A percentile compares a stretch with the other conserved stretches of the same genome.
phyloP scores from a whole-genome alignment of 2,888 invertebrate species.

The Diarsia rubi region DNA sequence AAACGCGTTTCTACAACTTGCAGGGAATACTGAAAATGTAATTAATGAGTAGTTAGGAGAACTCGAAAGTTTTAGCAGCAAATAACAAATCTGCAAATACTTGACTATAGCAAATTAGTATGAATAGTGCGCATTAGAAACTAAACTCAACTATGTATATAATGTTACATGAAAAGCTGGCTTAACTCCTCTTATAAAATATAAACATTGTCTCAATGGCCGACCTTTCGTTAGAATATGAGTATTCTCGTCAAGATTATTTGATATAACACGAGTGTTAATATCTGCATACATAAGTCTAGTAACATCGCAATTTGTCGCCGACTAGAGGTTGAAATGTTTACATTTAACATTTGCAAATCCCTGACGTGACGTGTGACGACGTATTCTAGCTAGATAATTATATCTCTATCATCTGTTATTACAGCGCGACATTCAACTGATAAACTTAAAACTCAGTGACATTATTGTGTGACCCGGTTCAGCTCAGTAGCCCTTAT shows the following conservation, averaged over 20 bases:
- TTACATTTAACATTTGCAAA: conserved; percentile 53
- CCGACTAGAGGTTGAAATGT: conserved; percentile 38
- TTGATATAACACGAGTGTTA: conserved; percentile 48
- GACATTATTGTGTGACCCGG: conserved; percentile 67
- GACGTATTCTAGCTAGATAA: conserved; percentile 32
- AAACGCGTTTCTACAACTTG: background rate
- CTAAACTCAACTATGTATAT: conserved; percentile 41
- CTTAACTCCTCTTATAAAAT: conserved; percentile 38
- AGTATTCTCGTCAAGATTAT: conserved; percentile 48
- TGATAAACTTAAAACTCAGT: conserved; percentile 49
- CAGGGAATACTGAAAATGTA: conserved; percentile 21
- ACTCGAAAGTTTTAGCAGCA: conserved; percentile 37
- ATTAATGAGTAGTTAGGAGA: conserved; percentile 16
- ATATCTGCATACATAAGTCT: conserved; percentile 45
- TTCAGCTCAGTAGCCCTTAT: conserved; percentile 63
- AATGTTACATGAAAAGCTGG: conserved; percentile 28
- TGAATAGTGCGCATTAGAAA: conserved; percentile 46
- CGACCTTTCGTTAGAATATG: conserved; percentile 29
- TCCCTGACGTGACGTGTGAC: conserved; percentile 13
- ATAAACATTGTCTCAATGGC: conserved; percentile 35
- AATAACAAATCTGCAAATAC: conserved; percentile 42
- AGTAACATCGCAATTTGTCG: conserved; percentile 45
- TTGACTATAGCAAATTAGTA: conserved; percentile 32
- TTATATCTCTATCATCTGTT: conserved; percentile 32
- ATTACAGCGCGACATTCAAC: conserved; percentile 14